Evolutionary conservation across 2,888 invertebrate species (phyloP), one percentile per base, ranked within the genome.

Genomic region (Phorcus lineatus): DNA sequence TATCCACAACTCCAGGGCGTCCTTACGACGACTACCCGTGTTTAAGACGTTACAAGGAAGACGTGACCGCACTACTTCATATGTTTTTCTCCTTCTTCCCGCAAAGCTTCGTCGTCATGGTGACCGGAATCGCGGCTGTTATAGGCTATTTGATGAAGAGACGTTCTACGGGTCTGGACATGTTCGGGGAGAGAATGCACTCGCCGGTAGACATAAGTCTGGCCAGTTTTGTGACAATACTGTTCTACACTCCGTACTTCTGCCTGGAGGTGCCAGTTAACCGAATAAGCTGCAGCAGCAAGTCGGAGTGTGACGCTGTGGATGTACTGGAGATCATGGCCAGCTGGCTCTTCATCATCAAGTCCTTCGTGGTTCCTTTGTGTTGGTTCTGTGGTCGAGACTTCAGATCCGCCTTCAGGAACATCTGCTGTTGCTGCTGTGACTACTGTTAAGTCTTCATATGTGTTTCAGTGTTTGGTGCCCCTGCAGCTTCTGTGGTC

Each of bases 171-270:
- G 81, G 84, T 4, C 79, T 85, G 78, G 85, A 85, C 80, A 83
- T 83, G 52, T 81, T 80, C 24, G 85, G 85, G 0, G 85, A 85
- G 62, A 77, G 85, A 28, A 80, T 85, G 55, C 83, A 82, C 54
- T 83, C 85, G 16, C 85, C 85, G 17, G 83, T 84, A 57, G 85
- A 85, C 75, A 83, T 85, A 66, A 83, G 84, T 57, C 57, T 84
- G 81, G 85, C 81, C 40, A 83, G 83, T 66, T 85, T 85, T 66
- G 57, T 82, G 74, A 82, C 82, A 54, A 67, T 85, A 24, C 80
- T 84, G 53, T 79, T 84, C 54, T 85, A 85, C 80, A 79, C 84
- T 0, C 84, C 85, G 7, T 79, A 81, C 40, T 83, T 83, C 67
- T 80, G 84, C 31, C 76, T 81, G 78, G 77, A 76, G 11, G 82